These are phyloP conservation scores for Porites cylindrica DNA, from an alignment of 92 coral and sea anemone species.

Conservation along the genomic window DNA sequence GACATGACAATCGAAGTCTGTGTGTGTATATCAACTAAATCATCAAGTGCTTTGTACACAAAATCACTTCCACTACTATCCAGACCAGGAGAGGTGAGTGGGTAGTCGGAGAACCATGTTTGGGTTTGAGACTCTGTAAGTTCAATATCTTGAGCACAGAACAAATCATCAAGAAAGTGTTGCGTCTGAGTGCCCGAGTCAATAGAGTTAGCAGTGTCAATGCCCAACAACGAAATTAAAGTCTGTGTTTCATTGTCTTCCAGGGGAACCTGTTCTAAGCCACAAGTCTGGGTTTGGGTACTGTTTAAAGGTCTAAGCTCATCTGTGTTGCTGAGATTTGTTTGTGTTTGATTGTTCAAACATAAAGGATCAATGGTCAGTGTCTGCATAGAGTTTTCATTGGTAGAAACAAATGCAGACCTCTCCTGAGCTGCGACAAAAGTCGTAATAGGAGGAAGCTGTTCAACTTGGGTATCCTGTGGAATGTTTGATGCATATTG, in stretches of 20 bases:
- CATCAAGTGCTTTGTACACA: constrained; percentile 67
- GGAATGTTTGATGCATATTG: constrained; percentile 23
- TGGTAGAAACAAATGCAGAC: constrained; percentile 30
- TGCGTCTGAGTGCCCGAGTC: constrained; percentile 92
- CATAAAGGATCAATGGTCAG: constrained; percentile 38
- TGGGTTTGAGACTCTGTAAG: constrained; percentile 91
- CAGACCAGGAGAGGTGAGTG: constrained; percentile 51
- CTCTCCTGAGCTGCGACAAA: constrained; percentile 30
- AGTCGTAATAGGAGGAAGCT: constrained; percentile 19
- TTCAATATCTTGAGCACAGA: constrained; percentile 66
- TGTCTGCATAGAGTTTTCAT: constrained; percentile 47
- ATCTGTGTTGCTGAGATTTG: constrained; percentile 56
- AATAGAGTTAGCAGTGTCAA: constrained; percentile 71
- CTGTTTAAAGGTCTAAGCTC: constrained; percentile 72
- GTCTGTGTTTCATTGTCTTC: constrained; percentile 99
- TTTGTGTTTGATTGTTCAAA: constrained; percentile 73
- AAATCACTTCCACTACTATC: constrained; percentile 32
- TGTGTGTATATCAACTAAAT: constrained; percentile 84
- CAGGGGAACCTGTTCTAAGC: constrained; percentile 62
- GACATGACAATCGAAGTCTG: constrained; percentile 78
- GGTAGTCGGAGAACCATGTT: constrained; percentile 76
- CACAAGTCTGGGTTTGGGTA: constrained; percentile 78
- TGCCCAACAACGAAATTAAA: constrained; percentile 79
- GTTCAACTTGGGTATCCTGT: constrained; percentile 19
- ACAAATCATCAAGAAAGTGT: constrained; percentile 73